These are phyloP conservation scores for Agapetus fuscipes DNA, from an alignment of 2,888 invertebrate species.

Conservation along the genomic window DNA sequence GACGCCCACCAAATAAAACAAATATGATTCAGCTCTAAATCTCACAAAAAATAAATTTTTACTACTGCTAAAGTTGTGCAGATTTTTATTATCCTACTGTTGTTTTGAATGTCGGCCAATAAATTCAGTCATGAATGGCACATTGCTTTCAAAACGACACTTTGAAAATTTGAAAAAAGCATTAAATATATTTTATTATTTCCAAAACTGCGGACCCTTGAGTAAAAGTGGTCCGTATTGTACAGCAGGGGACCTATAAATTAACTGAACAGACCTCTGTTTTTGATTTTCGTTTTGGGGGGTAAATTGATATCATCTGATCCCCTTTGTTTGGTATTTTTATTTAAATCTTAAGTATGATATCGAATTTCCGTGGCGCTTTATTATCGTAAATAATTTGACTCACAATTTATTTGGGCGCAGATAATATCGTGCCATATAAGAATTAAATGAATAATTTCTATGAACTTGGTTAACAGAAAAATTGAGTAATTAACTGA, in stretches of 20 bases:
- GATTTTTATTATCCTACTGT: too few relatives aligned
- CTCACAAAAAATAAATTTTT: too few relatives aligned
- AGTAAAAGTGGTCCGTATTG: conserved; percentile 1
- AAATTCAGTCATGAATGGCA: too few relatives aligned
- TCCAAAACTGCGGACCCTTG: conserved; percentile 4
- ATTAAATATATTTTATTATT: conserved; percentile 6
- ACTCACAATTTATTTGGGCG: conserved; percentile 1
- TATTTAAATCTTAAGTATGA: conserved; percentile 13
- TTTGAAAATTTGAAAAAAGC: conserved; percentile 1
- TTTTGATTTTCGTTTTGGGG: conserved; percentile 5
- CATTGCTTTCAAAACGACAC: conserved; percentile 1
- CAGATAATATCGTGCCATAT: background rate
- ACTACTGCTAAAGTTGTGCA: too few relatives aligned
- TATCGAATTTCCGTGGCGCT: conserved; percentile 13
- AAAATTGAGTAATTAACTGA: too few relatives aligned
- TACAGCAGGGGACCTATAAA: conserved; percentile 12
- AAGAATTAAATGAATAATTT: too few relatives aligned
- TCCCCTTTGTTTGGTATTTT: conserved; percentile 10
- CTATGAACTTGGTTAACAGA: too few relatives aligned
- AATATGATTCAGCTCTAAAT: too few relatives aligned
- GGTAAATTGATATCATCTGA: conserved; percentile 19
- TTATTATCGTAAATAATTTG: conserved; percentile 16
- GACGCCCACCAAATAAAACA: too few relatives aligned
- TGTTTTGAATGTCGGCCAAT: too few relatives aligned
- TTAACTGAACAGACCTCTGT: conserved; percentile 9